A percentile compares a stretch with the other conserved stretches of the same genome.
Conservation (phyloP, 2,113 vertebrate genomes). For the Pelodiscus sinensis region DNA sequence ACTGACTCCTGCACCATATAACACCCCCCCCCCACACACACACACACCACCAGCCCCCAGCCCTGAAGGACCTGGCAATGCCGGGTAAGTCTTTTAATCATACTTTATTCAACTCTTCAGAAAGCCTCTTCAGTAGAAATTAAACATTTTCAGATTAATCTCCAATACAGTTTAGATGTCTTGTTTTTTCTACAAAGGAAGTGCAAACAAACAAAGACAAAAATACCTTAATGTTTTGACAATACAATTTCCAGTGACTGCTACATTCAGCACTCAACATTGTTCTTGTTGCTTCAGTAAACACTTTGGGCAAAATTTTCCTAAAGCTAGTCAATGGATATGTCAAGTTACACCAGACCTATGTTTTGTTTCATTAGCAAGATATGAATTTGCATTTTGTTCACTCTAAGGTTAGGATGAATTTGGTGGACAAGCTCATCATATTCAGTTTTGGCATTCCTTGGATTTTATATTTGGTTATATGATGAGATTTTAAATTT, state of each 20-base stretch:
- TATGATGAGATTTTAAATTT: not conserved
- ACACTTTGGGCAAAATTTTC: not conserved
- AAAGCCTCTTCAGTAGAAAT: not conserved
- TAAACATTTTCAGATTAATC: not conserved
- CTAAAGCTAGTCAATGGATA: not conserved
- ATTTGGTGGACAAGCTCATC: not conserved
- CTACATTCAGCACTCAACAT: not conserved
- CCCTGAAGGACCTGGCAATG: too few species aligned
- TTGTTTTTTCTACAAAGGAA: conserved; percentile 22
- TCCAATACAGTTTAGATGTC: not conserved
- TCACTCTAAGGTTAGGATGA: not conserved
- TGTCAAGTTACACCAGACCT: not conserved
- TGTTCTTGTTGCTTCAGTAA: not conserved
- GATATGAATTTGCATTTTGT: not conserved
- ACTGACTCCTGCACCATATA: too few species aligned
- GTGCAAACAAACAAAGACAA: not conserved
- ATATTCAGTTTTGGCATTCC: not conserved
- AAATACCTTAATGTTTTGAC: conserved; percentile 8
- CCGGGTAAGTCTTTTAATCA: too few species aligned
- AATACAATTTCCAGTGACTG: not conserved
- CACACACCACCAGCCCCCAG: too few species aligned
- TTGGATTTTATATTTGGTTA: not conserved
- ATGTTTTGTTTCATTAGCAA: not conserved
- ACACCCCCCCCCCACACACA: too few species aligned
- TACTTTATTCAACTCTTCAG: not conserved